These are phyloP conservation scores for Campaea margaritaria DNA, from an alignment of 2,888 invertebrate genomes.

Conservation along the genomic window DNA sequence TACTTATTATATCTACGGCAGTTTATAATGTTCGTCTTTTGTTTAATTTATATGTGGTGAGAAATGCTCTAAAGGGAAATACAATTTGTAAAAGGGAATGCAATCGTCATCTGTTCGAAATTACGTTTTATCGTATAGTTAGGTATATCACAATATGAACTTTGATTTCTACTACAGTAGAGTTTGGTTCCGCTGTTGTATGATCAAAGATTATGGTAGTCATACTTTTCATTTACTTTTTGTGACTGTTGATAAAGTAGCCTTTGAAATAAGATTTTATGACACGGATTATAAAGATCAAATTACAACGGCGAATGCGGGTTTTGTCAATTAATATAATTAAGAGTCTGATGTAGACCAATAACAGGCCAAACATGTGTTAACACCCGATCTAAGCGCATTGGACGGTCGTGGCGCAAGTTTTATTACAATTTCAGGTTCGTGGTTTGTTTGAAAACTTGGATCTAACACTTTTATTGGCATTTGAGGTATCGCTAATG, in stretches of 20 bases:
- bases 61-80: too few relatives aligned
- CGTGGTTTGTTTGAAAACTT: slow-evolving; percentile 43
- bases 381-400: slow-evolving; percentile 52
- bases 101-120: too few relatives aligned
- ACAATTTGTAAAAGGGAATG: too few relatives aligned
- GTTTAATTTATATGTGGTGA: too few relatives aligned
- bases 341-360: slow-evolving; percentile 63
- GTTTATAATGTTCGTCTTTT: too few relatives aligned
- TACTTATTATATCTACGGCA: too few relatives aligned
- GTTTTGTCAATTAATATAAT: slow-evolving; percentile 74
- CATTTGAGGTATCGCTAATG: slow-evolving; percentile 23
- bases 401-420: slow-evolving; percentile 51
- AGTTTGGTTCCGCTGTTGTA: slow-evolving; percentile 16
- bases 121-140: too few relatives aligned
- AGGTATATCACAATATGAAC: background rate
- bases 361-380: slow-evolving; percentile 65
- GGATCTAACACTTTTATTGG: slow-evolving; percentile 40
- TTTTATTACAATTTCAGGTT: slow-evolving; percentile 58
- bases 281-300: slow-evolving; percentile 27
- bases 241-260: slow-evolving; percentile 3
- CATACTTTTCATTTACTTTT: slow-evolving; percentile 16
- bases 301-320: slow-evolving; percentile 6
- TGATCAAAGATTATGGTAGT: slow-evolving; percentile 1
- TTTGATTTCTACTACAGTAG: slow-evolving; percentile 13
- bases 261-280: slow-evolving; percentile 32